phyloP scores from a whole-genome alignment of 2,797 vertebrate species.

The Poeciliopsis infans region DNA sequence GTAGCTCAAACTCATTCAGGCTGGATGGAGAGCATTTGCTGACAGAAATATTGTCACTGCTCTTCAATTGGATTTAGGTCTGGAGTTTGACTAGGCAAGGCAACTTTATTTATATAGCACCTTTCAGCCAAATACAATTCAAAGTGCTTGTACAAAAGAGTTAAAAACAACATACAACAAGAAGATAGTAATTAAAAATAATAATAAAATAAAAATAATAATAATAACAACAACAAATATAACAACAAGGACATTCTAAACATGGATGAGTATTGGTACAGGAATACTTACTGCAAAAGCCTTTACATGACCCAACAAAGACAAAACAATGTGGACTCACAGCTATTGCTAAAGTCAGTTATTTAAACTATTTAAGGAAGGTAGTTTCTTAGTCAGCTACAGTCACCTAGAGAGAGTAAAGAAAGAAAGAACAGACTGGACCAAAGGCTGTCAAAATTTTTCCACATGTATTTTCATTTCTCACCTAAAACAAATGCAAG shows the following conservation, averaged over 20 bases:
- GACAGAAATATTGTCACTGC: background rate
- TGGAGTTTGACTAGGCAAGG: background rate
- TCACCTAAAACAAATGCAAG: background rate
- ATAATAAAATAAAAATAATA: too few species aligned
- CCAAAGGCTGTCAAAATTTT: background rate
- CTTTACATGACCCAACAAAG: background rate
- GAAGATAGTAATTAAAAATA: too few species aligned
- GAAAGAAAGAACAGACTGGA: background rate
- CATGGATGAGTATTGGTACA: background rate
- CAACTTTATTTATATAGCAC: too few species aligned
- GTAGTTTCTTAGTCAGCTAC: background rate
- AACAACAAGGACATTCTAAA: background rate
- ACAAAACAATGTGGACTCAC: background rate
- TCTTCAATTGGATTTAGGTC: background rate
- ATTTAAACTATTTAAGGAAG: background rate
- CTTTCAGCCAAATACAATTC: too few species aligned
- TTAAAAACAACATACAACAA: too few species aligned
- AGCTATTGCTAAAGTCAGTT: background rate
- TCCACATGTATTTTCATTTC: background rate
- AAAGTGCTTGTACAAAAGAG: too few species aligned
- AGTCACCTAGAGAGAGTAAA: background rate
- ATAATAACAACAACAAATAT: too few species aligned
- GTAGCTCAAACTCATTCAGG: background rate
- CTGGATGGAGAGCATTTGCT: background rate
- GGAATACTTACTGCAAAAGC: background rate